Evolutionary conservation across 2,113 vertebrate genomes (phyloP), one percentile per base, ranked within the genome.

Genomic region (Hydrochoerus hydrochaeris): DNA sequence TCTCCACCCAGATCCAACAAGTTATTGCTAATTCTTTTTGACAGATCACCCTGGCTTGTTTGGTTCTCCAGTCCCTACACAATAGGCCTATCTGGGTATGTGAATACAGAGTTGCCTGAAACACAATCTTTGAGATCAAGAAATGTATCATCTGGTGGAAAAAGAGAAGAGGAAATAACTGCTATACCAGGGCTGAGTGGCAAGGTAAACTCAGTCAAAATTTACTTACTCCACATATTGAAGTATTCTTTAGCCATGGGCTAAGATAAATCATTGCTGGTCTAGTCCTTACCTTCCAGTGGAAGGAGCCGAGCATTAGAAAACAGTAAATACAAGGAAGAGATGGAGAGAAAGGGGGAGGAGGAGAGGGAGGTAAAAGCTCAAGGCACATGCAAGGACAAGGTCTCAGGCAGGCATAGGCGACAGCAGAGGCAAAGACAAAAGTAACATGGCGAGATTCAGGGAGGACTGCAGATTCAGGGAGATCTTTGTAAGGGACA

Each of bases 211-310:
- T 1, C 28, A 84, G 38, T 67, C 4, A 26, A 63, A 58, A 75
- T 91, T 11, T 67, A 91, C 49, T 62, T 77, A 30, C 38, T 91
- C 77, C 83, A 52, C 41, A 94, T 52, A 60, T 26, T 28, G 41
- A 30, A 60, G 77, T 22, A 13, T 2, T 60, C 58, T 60, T 41
- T 41, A 88, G 77, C 58, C 5, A 46, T 6, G 49, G 54, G 62
- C n/a, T 44, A 7, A 30, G 80, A 28, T 9, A 80, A 32, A 69
- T 80, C 49, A 80, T 73, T 49, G 60, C 11, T 41, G 38, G 44
- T 49, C 8, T 0, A 63, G 75, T 67, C 12, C 35, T 49, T 60
- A 49, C n/a, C 46, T 87, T 57, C n/a, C n/a, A 87, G 16, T 11
- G 14, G 60, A 58, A 94, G 46, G 57, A 73, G 63, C 69, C 41